Base-by-base conservation (phyloP, 2,797 vertebrate genomes). In the Chloroceryle inda region DNA sequence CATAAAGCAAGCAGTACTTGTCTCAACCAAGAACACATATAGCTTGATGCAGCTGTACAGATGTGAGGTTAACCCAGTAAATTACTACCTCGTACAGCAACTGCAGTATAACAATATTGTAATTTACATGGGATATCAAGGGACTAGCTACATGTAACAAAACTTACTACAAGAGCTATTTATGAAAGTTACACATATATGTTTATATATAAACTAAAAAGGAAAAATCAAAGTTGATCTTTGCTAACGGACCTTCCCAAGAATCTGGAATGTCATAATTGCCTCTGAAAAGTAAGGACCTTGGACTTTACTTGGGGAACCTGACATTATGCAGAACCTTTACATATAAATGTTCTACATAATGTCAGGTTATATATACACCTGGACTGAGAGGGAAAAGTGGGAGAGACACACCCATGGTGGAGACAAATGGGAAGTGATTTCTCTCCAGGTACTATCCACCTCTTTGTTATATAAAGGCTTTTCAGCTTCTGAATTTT, bases 361-460 rank as follows among this genome's bases (percentile, higher is more conserved):
- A 18, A 26, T 58, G 44, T 16, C 21, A 0, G 0, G 38, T 38
- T 38, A 38, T 26, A 50, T 14, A 5, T 11, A 27, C 40, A 3
- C 22, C 31, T 11, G 11, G 29, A 19, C 29, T 6, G 10, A 40
- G 37, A 42, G 23, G 5, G 23, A 26, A 27, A 23, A 45, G 40
- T 1, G 5, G 40, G 24, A 72, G 14, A 71, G n/a, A 55, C 49
- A 58, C 11, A 17, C 11, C 10, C 15, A 11, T 0, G 9, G 21
- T 8, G 10, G 35, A 69, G 19, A 59, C 3, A 72, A 62, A 11
- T 1, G 9, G 12, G 44, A 82, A 53, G 13, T 33, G 81, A 53
- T 26, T 52, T 40, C 31, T 59, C 44, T 29, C 44, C 47, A 22
- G 15, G 6, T 29, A 12, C 35, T 24, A 24, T 16, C 33, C 29